A percentile compares a stretch with the other conserved stretches of the same genome.
phyloP scores from a whole-genome alignment of 2,888 invertebrate species.

The Serrognathus titanus region DNA sequence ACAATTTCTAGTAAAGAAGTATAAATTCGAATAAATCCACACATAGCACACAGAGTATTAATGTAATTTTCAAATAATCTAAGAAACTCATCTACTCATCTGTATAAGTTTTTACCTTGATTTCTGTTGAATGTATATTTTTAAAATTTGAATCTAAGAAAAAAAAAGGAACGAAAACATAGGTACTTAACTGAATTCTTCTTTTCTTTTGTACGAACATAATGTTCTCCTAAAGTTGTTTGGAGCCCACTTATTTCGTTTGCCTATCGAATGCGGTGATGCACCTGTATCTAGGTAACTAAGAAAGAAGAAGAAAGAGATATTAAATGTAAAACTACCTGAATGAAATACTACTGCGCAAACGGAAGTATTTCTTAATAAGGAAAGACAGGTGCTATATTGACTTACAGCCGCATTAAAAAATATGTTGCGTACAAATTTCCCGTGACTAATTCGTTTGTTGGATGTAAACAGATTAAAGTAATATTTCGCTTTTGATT shows the following conservation, averaged over 20 bases:
- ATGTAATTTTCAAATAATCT: too few relatives aligned
- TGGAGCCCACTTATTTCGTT: conserved; percentile 3
- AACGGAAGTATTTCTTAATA: background rate
- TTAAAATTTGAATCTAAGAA: too few relatives aligned
- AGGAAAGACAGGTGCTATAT: conserved; percentile 13
- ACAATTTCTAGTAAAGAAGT: too few relatives aligned
- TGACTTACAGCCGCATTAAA: background rate
- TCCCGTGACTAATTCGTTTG: conserved; percentile 33
- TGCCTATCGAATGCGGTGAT: too few relatives aligned
- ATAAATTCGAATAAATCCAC: too few relatives aligned
- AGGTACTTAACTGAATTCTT: too few relatives aligned
- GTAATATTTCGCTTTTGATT: too few relatives aligned
- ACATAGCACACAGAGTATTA: too few relatives aligned
- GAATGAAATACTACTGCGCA: conserved; percentile 5
- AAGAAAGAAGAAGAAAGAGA: conserved; percentile 5
- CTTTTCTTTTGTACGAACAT: background rate
- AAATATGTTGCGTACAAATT: conserved; percentile 16
- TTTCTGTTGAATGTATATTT: too few relatives aligned
- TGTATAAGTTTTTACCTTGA: too few relatives aligned
- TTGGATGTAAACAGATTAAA: conserved; percentile 27
- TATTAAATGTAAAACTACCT: conserved; percentile 11
- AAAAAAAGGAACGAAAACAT: too few relatives aligned
- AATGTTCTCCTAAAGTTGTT: conserved; percentile 2
- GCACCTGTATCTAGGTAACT: background rate
- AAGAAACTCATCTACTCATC: too few relatives aligned